Evolutionary conservation across 2,797 vertebrate species (phyloP), one percentile per base, ranked within the genome.

Genomic region (Zenarchopterus dispar): DNA sequence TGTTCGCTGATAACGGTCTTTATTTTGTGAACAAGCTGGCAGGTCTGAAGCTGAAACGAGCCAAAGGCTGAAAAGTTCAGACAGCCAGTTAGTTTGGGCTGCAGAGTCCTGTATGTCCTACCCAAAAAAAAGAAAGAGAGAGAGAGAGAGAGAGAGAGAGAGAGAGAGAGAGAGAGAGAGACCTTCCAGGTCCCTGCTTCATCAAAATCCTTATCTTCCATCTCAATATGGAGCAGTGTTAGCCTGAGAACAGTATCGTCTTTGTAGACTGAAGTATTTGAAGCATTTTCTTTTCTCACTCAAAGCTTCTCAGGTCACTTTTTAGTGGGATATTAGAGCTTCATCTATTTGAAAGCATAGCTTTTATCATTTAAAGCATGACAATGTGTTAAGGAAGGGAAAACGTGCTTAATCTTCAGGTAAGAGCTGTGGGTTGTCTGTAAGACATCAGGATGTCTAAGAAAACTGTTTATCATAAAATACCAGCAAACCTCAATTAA

Each of bases 251-350:
- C 87, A 89, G 78, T 58, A 54, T 74, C 56, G 70, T 56, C 82
- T 87, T 86, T 89, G 73, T 88, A 43, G 64, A 75, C 59, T 1
- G 0, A 58, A 70, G 74, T 60, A 70, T 73, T 64, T 80, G 28
- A 47, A 0, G 10, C 58, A 49, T 78, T 77, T 76, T 56, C 5
- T 50, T 33, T 67, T 56, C 80, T 52, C 26, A 69, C 43, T 81
- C 70, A 69, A 69, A 74, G 17, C 45, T 39, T 49, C 17, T 52
- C 6, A 9, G 60, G 60, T 74, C 24, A 62, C 23, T 56, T 82
- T 58, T 65, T 43, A 69, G 36, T 50, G 45, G 33, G 68, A 44
- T 47, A 53, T 58, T 7, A 0, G 23, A 69, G 23, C 54, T 46
- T 33, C 54, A 23, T 24, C 39, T 33, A 36, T 33, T 17, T 67